Percentiles rank a stretch among this genome's conserved stretches.
Conservation (phyloP, 2,113 vertebrate genomes). For the Gavialis gangeticus region DNA sequence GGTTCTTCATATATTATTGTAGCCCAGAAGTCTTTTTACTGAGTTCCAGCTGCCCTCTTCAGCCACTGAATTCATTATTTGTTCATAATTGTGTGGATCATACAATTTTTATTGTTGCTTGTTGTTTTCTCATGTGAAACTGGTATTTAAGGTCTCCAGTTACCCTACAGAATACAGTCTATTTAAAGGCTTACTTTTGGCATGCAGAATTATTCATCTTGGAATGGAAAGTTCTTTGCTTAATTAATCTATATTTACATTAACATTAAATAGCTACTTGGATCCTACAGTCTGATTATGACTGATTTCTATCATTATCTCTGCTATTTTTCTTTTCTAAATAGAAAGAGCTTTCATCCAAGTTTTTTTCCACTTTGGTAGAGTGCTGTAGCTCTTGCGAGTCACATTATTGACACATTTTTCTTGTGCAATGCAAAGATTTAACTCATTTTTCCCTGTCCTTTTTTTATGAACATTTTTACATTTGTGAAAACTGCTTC, state of each 20-base stretch:
- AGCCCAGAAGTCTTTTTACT: background rate
- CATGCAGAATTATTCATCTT: slow-evolving; percentile 45
- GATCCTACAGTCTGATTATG: slow-evolving; percentile 63
- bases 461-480: background rate
- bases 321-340: slow-evolving; percentile 51
- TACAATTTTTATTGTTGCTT: slow-evolving; percentile 30
- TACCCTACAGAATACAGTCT: slow-evolving; percentile 15
- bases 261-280: slow-evolving; percentile 59
- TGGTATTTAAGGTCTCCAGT: slow-evolving; percentile 28
- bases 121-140: slow-evolving; percentile 30
- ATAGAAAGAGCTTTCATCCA: background rate
- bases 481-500: background rate
- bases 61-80: background rate
- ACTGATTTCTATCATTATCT: slow-evolving; percentile 67
- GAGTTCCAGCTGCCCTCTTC: background rate
- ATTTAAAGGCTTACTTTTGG: slow-evolving; percentile 33
- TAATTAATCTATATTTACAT: slow-evolving; percentile 73
- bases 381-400: background rate
- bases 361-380: background rate
- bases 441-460: rapidly evolving
- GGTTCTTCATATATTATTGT: background rate
- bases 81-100: background rate
- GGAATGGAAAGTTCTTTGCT: slow-evolving; percentile 73
- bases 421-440: slow-evolving; percentile 33
- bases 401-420: background rate